Evolutionary conservation across 1,140 invertebrate genomes (phyloP).

Genomic region (Dreissena polymorpha): DNA sequence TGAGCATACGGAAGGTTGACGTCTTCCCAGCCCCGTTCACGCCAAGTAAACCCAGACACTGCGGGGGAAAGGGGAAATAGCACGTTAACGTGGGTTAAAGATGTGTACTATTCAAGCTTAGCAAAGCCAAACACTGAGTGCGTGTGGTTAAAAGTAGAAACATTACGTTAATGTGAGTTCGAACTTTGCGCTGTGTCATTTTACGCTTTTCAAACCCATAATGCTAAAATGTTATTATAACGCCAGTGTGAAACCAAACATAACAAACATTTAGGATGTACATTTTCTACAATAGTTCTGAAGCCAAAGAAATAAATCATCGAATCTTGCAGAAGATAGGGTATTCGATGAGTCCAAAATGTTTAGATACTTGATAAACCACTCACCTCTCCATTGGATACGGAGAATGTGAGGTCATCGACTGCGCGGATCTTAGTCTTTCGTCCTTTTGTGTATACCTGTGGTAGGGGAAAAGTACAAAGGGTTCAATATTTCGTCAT

Average conservation of each 20-base stretch:
- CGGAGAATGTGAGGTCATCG: conserved; percentile 28
- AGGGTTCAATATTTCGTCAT: not conserved
- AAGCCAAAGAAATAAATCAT: no score
- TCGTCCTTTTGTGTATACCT: conserved; percentile 25
- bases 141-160: not conserved
- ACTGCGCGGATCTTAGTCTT: conserved; percentile 18
- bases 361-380: no score
- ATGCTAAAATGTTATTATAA: no score
- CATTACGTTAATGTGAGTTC: not conserved
- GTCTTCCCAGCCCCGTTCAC: conserved; percentile 77
- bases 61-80: not conserved
- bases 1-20: conserved; percentile 76
- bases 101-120: no score
- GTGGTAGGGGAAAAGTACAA: not conserved
- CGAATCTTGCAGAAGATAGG: no score
- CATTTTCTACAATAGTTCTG: no score
- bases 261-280: no score
- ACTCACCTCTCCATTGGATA: conserved; percentile 26
- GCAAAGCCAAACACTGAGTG: no score
- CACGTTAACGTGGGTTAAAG: no score
- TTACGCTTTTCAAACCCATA: no score
- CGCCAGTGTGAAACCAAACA: no score
- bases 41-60: conserved; percentile 74
- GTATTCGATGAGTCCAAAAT: no score
- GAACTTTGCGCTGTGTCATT: not conserved